phyloP scores from a whole-genome alignment of 1,140 invertebrate species.

The Capitella teleta region DNA sequence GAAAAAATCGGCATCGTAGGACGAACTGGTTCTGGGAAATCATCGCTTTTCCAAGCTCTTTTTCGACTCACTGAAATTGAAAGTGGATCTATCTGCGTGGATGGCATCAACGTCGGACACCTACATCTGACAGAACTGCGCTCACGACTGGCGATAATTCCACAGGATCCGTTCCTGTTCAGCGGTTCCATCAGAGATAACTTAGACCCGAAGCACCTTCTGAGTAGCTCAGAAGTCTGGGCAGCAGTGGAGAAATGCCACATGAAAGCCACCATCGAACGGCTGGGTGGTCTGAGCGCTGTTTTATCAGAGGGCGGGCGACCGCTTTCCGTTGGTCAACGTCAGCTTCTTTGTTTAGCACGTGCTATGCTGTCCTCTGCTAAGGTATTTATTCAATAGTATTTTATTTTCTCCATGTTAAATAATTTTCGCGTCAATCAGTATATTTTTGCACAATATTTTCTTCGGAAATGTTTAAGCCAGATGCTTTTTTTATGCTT shows the following conservation, averaged over 20 bases:
- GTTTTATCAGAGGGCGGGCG: conserved; percentile 62
- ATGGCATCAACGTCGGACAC: conserved; percentile 17
- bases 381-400: conserved; percentile 18
- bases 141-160: conserved; percentile 49
- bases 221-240: conserved; percentile 14
- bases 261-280: conserved; percentile 9
- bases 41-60: conserved; percentile 65
- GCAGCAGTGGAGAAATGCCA: conserved; percentile 14
- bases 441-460: no score
- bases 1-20: conserved; percentile 69
- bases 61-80: conserved; percentile 50
- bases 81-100: conserved; percentile 30
- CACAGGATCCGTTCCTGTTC: conserved; percentile 21
- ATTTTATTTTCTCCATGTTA: background rate
- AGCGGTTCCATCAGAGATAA: conserved; percentile 20
- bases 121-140: conserved; percentile 13
- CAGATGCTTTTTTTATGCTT: no score
- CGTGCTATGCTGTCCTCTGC: conserved; percentile 51
- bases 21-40: conserved; percentile 84
- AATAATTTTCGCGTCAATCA: background rate
- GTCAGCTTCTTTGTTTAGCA: conserved; percentile 58
- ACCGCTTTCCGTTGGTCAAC: conserved; percentile 71
- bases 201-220: conserved; percentile 18
- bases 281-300: conserved; percentile 35
- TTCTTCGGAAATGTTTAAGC: no score